Evolutionary conservation across 2,797 vertebrate genomes (phyloP).

Genomic region (Crenichthys baileyi): DNA sequence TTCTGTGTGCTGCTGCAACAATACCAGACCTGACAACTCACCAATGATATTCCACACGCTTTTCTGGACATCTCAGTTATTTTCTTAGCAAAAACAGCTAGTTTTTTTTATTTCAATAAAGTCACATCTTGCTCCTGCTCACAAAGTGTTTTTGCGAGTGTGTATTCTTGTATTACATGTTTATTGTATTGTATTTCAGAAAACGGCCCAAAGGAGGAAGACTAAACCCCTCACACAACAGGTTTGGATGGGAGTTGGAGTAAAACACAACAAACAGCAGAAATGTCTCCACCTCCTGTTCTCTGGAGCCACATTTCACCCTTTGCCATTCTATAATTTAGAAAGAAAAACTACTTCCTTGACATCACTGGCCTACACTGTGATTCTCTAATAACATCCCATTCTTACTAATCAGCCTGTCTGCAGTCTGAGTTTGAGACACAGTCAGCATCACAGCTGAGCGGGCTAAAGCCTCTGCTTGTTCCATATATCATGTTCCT

Average conservation of each 20-base stretch:
- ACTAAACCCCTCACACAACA: no score
- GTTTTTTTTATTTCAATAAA: neutral
- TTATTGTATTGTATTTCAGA: no score
- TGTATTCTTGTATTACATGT: no score
- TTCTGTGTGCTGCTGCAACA: neutral
- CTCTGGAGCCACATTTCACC: no score
- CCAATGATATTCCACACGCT: neutral
- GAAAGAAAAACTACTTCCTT: no score
- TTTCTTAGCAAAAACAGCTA: neutral
- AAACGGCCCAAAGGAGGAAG: no score
- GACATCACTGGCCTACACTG: no score
- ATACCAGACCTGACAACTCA: neutral
- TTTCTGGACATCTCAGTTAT: neutral
- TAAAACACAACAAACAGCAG: no score
- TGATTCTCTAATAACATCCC: neutral
- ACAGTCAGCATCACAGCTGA: slow-evolving; percentile 12
- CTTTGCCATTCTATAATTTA: no score
- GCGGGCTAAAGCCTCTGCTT: slow-evolving; percentile 3
- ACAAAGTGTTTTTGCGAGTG: neutral
- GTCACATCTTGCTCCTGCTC: neutral
- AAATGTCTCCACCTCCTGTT: no score
- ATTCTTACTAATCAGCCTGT: neutral
- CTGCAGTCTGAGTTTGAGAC: slow-evolving; percentile 19
- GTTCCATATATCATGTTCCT: neutral
- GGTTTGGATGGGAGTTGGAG: no score